A percentile compares a stretch with the other conserved stretches of the same genome.
Conservation (phyloP, 2,113 vertebrate genomes). For the Phaethon lepturus region DNA sequence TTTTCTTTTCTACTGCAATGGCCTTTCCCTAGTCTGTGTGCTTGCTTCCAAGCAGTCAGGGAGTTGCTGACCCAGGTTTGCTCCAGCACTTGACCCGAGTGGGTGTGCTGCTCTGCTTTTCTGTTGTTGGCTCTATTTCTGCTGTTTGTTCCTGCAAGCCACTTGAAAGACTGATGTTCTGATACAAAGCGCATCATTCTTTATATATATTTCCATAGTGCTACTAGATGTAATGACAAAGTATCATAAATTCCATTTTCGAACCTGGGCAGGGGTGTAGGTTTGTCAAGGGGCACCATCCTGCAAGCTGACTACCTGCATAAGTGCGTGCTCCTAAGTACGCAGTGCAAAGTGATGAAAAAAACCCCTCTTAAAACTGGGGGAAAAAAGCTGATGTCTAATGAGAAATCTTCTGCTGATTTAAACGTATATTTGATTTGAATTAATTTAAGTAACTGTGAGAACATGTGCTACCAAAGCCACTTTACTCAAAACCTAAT, state of each 20-base stretch:
- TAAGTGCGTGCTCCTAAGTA: neutral
- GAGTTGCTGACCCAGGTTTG: neutral
- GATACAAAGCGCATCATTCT: neutral
- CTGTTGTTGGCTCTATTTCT: neutral
- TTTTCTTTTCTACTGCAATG: accelerated
- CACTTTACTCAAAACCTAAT: slow-evolving; percentile 21
- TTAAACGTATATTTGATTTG: slow-evolving; percentile 2
- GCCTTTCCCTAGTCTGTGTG: neutral
- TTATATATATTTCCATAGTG: neutral
- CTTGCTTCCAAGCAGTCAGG: neutral
- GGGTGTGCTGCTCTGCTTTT: neutral
- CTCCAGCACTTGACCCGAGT: neutral
- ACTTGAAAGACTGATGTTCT: neutral
- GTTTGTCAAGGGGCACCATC: neutral
- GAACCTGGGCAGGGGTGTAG: neutral
- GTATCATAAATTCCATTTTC: neutral
- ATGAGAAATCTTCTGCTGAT: neutral
- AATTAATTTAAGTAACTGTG: slow-evolving; percentile 30
- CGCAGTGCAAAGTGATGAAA: neutral
- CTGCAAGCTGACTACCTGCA: neutral
- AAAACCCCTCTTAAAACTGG: neutral
- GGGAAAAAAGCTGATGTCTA: neutral
- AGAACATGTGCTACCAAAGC: neutral
- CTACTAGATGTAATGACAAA: neutral
- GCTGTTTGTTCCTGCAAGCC: neutral